These are phyloP conservation scores for Bellardia bayeri DNA, from an alignment of 2,888 invertebrate genomes.

Conservation along the genomic window DNA sequence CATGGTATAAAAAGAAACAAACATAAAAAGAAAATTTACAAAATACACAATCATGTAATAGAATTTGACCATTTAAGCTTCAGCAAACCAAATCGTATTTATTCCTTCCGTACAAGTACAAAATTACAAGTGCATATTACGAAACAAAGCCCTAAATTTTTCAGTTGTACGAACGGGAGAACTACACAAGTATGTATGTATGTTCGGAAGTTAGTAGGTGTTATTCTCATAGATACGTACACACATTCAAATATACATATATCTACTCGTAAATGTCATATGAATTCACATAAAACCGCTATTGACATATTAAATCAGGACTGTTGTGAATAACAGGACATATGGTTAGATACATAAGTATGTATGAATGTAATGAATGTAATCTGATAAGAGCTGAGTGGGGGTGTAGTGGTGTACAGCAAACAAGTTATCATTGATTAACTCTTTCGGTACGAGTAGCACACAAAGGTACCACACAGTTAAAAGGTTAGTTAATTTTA, in stretches of 20 bases:
- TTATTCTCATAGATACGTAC: constrained; percentile 24
- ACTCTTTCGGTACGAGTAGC: too few relatives aligned
- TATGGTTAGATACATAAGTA: neutral
- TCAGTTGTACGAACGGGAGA: neutral
- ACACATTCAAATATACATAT: neutral
- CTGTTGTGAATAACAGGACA: constrained; percentile 52
- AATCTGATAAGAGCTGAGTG: constrained; percentile 38
- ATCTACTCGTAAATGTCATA: constrained; percentile 20
- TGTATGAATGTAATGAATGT: neutral
- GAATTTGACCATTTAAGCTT: constrained; percentile 4
- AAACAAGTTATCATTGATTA: neutral
- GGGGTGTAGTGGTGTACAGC: neutral
- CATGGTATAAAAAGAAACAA: neutral
- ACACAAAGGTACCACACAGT: too few relatives aligned
- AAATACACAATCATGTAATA: neutral
- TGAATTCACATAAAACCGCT: constrained; percentile 49
- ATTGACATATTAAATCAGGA: constrained; percentile 27
- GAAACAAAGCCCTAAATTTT: neutral
- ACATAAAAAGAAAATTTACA: neutral
- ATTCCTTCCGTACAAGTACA: neutral
- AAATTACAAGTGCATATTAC: neutral
- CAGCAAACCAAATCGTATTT: neutral
- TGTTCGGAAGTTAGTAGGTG: neutral
- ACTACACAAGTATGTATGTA: neutral
- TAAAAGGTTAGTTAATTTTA: too few relatives aligned